Evolutionary conservation across 2,797 vertebrate genomes (phyloP).

Genomic region (Cyprinella venusta): DNA sequence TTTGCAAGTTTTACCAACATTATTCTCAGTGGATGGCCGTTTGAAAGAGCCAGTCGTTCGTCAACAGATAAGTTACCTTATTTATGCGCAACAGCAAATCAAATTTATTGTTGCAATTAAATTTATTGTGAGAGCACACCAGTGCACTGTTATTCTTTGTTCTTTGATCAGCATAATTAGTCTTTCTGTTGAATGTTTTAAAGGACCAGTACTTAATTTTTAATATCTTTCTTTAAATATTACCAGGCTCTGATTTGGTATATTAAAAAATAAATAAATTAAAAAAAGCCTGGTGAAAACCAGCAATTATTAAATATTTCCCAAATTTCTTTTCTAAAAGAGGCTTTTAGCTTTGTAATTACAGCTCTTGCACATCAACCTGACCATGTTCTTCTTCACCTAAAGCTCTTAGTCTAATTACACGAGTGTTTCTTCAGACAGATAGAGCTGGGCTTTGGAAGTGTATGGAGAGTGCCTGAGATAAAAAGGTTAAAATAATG

Average conservation of each 20-base stretch:
- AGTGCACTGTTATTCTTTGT: neutral
- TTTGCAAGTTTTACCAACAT: neutral
- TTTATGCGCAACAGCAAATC: conserved; percentile 5
- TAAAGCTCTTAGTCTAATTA: conserved; percentile 56
- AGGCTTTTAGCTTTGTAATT: neutral
- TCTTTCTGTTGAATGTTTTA: neutral
- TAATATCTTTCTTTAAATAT: neutral
- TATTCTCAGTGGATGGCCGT: neutral
- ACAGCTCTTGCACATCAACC: conserved; percentile 37
- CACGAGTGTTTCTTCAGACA: conserved; percentile 39
- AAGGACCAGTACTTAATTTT: too few relatives aligned
- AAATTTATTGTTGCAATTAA: neutral
- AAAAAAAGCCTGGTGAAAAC: neutral
- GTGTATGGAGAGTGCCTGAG: conserved; percentile 49
- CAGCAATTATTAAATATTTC: neutral
- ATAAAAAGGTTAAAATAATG: conserved; percentile 69
- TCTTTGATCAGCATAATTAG: conserved; percentile 17
- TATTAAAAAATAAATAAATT: too few relatives aligned
- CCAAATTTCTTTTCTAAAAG: neutral
- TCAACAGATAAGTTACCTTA: neutral
- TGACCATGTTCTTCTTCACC: conserved; percentile 26
- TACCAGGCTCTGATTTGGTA: neutral
- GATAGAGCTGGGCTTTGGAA: conserved; percentile 29
- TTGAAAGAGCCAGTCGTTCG: neutral
- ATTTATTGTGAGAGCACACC: neutral